Percentiles rank a stretch among this genome's conserved stretches.
Conservation (phyloP, 2,888 invertebrate genomes). For the Mesorhabditis sp. region DNA sequence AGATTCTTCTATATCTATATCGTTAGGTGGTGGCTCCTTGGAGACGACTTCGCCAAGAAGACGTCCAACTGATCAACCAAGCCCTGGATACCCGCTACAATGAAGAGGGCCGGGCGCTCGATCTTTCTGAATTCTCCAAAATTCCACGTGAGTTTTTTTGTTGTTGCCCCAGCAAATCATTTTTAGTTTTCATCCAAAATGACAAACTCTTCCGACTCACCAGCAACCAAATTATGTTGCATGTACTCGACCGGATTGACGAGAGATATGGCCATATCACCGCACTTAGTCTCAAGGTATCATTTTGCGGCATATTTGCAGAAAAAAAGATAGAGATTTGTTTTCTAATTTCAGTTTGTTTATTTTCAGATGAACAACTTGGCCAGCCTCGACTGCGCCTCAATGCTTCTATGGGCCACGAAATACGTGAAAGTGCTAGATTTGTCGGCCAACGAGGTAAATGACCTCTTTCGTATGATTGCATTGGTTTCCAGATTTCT, state of each 20-base stretch:
- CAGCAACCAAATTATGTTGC: slow-evolving; percentile 50
- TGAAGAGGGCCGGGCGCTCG: slow-evolving; percentile 35
- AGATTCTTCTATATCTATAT: background rate
- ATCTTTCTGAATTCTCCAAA: slow-evolving; percentile 42
- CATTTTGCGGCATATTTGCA: slow-evolving; percentile 4
- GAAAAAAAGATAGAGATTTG: background rate
- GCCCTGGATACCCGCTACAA: slow-evolving; percentile 44
- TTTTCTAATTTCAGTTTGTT: slow-evolving; percentile 5
- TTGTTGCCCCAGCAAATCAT: background rate
- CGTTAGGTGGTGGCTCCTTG: slow-evolving; percentile 24
- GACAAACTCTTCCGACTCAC: slow-evolving; percentile 37
- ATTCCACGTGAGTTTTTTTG: slow-evolving; percentile 28
- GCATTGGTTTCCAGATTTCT: slow-evolving; percentile 32
- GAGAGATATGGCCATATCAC: slow-evolving; percentile 38
- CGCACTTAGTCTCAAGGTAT: slow-evolving; percentile 42
- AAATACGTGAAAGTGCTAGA: slow-evolving; percentile 48
- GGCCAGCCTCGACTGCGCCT: slow-evolving; percentile 38
- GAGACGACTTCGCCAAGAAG: slow-evolving; percentile 20
- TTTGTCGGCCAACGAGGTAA: slow-evolving; percentile 48
- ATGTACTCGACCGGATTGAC: slow-evolving; percentile 43
- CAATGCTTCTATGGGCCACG: slow-evolving; percentile 38
- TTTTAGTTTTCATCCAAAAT: slow-evolving; percentile 24
- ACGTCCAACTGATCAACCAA: slow-evolving; percentile 31
- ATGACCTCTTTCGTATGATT: slow-evolving; percentile 5
- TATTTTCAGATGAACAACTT: slow-evolving; percentile 44